Base-by-base conservation (phyloP, 2,888 invertebrate species). In the Hirtodrosophila duncani region DNA sequence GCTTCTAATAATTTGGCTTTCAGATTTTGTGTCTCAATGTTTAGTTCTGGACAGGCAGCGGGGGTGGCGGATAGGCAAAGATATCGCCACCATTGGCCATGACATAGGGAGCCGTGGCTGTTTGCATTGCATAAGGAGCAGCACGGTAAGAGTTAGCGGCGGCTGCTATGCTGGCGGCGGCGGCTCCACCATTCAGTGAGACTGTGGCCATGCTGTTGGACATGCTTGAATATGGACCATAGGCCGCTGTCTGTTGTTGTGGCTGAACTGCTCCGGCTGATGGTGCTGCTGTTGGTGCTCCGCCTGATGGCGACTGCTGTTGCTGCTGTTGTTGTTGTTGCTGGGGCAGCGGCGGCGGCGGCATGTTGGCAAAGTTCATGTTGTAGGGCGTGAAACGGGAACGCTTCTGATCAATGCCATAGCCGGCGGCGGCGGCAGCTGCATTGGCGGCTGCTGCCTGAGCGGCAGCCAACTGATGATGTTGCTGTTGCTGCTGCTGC, bases 31-130 rank as follows among this genome's bases (percentile, higher is more conserved):
- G 31, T 34, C 13, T 6, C 9, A 21, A 8, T 26, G 13, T 42
- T 83, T 85, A 87, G 64, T 86, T 86, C 68, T 84, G 84, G 71
- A 85, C 86, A 49, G 87, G 86, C 64, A 87, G 71, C 50, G 87
- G 85, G 31, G 87, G 87, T 59, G 87, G 87, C 48, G 86, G 87
- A 65, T 84, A 85, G 29, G 85, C 82, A 60, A 82, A 86, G 74
- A 84, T 83, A 55, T 78, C 82, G 27, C 72, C 82, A 18, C 75
- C 30, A 38, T 63, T 63, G 13, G 48, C 44, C 72, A 74, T 72
- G 51, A 78, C 71, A 24, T 74, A 74, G 38, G 63, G 51, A 8
- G 62, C 48, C 27, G 57, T 67, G 50, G 39, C 39, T 11, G 78
- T 42, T 67, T 85, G 84, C 78, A 85, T 84, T 52, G 82, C 84